Evolutionary conservation across 2,888 invertebrate species (phyloP), one percentile per base, ranked within the genome.

Genomic region (Thelaira solivaga): DNA sequence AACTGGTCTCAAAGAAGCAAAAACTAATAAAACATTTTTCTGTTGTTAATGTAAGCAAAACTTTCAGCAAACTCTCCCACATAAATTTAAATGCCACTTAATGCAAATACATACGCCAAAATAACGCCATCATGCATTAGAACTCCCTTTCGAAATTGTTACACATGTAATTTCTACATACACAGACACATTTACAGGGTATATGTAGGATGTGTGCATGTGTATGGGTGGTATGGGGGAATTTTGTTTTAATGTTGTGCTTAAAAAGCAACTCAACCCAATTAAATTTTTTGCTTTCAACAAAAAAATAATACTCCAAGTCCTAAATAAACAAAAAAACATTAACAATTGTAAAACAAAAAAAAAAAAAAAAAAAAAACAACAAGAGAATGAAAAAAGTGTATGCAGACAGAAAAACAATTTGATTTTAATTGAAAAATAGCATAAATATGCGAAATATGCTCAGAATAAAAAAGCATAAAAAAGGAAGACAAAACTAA

Each of bases 391-490:
- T n/a, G n/a, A n/a, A n/a, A n/a, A n/a, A n/a, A n/a, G 55, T 73
- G 74, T 41, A 55, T 69, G 76, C 80, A 81, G 81, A 84, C 82
- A 81, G 84, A 83, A 84, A 83, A 82, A 83, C 82, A 82, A 84
- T 82, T 83, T 84, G 82, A 80, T 83, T 86, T 87, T 84, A 87
- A 85, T 86, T 86, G 83, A 85, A 87, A 85, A 85, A 85, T 77
- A 83, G 80, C 80, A 82, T 75, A 75, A 73, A 75, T 78, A 78
- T 74, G 74, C 74, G 64, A 74, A 74, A 74, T 64, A 57, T 71
- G 67, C 36, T 41, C n/a, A 6, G 31, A 53, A 53, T 51, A 39
- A n/a, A n/a, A n/a, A n/a, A n/a, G n/a, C 24, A 49, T 36, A 8
- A 24, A 45, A 51, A 59, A 2, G 10, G 11, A 41, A 51, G 61